These are phyloP conservation scores for Brenthis ino DNA, from an alignment of 2,888 invertebrate genomes.

Conservation along the genomic window DNA sequence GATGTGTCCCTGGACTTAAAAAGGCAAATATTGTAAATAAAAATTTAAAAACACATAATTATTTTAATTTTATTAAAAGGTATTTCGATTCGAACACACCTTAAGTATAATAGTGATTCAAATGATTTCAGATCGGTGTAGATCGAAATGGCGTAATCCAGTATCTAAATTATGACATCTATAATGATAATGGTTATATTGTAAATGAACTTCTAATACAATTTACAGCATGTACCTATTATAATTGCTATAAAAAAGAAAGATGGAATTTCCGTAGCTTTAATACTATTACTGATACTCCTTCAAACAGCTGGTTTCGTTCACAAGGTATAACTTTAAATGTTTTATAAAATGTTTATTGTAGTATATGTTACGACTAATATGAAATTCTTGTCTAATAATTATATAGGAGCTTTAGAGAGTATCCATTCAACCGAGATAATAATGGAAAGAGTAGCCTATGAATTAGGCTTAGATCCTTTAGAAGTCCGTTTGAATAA, in stretches of 20 bases:
- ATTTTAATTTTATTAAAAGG: too few relatives aligned
- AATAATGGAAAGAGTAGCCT: constrained; percentile 84
- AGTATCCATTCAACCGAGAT: constrained; percentile 60
- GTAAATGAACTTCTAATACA: constrained; percentile 50
- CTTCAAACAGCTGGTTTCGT: constrained; percentile 57
- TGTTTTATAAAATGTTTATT: not conserved
- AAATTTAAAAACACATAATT: too few relatives aligned
- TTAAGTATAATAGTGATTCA: not conserved
- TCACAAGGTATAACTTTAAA: constrained; percentile 52
- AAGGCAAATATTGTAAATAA: too few relatives aligned
- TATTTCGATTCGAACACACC: too few relatives aligned
- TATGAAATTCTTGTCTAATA: constrained; percentile 40
- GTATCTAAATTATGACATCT: constrained; percentile 71
- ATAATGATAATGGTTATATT: constrained; percentile 73
- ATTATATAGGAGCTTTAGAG: constrained; percentile 46
- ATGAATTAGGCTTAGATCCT: constrained; percentile 74
- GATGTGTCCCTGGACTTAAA: too few relatives aligned
- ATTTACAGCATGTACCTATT: constrained; percentile 38
- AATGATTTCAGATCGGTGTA: constrained; percentile 49
- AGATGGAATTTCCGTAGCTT: constrained; percentile 54
- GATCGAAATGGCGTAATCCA: constrained; percentile 75
- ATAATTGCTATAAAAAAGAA: constrained; percentile 52
- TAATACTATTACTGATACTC: constrained; percentile 54
- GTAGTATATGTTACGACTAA: not conserved
- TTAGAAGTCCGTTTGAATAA: constrained; percentile 64